Base-by-base conservation (phyloP, 1,140 invertebrate genomes). In the Coenobita brevimanus region DNA sequence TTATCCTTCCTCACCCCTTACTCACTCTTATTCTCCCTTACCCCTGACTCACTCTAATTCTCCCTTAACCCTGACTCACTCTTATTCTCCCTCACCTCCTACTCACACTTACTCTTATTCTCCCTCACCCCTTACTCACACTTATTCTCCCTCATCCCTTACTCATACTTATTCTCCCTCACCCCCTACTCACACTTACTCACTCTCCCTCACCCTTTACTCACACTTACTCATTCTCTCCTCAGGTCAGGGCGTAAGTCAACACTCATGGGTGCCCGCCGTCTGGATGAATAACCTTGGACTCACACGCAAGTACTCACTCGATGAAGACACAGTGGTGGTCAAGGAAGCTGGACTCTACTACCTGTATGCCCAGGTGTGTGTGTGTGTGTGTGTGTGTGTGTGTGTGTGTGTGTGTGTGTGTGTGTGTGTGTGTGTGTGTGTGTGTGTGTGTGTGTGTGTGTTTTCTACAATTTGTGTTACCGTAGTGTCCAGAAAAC, bases 351-450 rank as follows among this genome's bases (percentile, higher is more conserved):
- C 84, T 3, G 84, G 84, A 0, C 76, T 86, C 0, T 86, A 86
- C 30, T 86, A 86, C 27, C 73, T 86, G 15, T 86, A 86, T 8
- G 84, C 84, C n/a, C 84, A 86, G 84, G 84, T 86, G 36, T n/a
- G 13, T 30, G 33, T 36, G 17, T 62, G 33, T 81, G 1, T n/a
- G 41, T 50, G 2, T 78, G 6, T 43, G 36, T 43, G n/a, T 8
- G 33, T 36, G 21, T 41, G 17, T 10, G 13, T 3, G 41, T 41
- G 41, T 27, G 17, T 17, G n/a, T 76, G 1, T 17, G 36, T 43
- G 10, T 21, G 41, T 76, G 27, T 69, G 15, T 69, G n/a, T 33
- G 2, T n/a, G n/a, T n/a, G n/a, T n/a, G n/a, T n/a, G n/a, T n/a
- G n/a, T n/a, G n/a, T n/a, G n/a, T n/a, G n/a, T n/a, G n/a, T n/a